Conservation (phyloP, 1,140 invertebrate species). For the Drosophila pseudoananassae region DNA sequence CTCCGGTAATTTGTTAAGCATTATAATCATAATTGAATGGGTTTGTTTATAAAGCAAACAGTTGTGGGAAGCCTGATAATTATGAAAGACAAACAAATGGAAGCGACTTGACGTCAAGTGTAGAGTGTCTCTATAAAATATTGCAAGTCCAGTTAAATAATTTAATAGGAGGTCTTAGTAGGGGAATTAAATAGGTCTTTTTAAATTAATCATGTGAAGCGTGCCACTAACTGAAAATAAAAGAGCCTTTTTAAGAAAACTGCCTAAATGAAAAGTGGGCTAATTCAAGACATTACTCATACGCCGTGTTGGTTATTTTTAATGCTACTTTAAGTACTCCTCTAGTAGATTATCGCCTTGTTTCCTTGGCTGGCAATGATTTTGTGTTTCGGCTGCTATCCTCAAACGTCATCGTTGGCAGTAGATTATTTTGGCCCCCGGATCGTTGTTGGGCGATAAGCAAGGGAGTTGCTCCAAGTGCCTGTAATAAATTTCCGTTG, state of each 20-base stretch:
- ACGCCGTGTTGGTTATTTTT: background rate
- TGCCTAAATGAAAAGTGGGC: background rate
- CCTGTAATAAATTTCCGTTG: conserved; percentile 44
- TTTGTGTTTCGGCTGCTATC: conserved; percentile 1
- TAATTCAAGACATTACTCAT: conserved; percentile 2
- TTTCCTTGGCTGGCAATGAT: conserved; percentile 12
- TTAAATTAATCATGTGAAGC: background rate
- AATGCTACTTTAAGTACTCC: conserved; percentile 17
- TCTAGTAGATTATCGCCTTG: background rate
- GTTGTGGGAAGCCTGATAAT: conserved; percentile 1
- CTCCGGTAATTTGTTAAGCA: conserved; percentile 49
- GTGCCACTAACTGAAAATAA: background rate
- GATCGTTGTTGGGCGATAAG: conserved; percentile 43
- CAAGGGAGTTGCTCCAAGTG: conserved; percentile 37
- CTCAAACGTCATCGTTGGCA: conserved; percentile 28
- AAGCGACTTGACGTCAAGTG: background rate
- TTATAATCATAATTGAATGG: conserved; percentile 43
- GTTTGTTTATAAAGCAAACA: conserved; percentile 24
- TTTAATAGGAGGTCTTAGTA: background rate
- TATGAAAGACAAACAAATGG: conserved; percentile 16
- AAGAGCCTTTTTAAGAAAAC: background rate
- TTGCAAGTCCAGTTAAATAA: background rate
- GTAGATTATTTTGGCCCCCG: conserved; percentile 39
- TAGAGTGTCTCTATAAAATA: conserved; percentile 6
- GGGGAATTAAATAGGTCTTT: background rate